Conservation (phyloP, 2,113 vertebrate genomes). For the Eleginops maclovinus region DNA sequence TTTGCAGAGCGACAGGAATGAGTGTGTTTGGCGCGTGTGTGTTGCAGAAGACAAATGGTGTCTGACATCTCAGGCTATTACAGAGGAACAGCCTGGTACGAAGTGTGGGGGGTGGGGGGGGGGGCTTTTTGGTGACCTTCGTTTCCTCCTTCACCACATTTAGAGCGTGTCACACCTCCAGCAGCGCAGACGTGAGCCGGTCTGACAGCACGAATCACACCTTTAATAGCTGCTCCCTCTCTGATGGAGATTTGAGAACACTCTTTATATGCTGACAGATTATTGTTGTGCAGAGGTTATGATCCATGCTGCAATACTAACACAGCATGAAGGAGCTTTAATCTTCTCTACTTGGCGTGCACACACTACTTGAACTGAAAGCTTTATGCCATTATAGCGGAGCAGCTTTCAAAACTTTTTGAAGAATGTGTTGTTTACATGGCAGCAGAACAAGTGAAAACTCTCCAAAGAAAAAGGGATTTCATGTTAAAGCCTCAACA, state of each 20-base stretch:
- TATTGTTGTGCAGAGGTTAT: too few relatives aligned
- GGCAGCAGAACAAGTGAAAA: not conserved
- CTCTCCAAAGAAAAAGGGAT: not conserved
- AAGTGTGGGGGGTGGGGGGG: not conserved
- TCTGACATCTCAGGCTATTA: conserved; percentile 66
- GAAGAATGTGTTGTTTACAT: not conserved
- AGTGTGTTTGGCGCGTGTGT: conserved; percentile 28
- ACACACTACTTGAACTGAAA: not conserved
- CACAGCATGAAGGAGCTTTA: not conserved
- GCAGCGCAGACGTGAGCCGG: not conserved
- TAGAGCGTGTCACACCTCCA: conserved; percentile 1
- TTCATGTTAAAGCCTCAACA: too few relatives aligned
- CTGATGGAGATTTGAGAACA: too few relatives aligned
- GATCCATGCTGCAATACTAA: too few relatives aligned
- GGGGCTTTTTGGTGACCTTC: conserved; percentile 23
- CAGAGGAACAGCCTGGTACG: conserved; percentile 77
- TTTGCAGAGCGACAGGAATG: conserved; percentile 59
- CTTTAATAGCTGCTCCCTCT: not conserved
- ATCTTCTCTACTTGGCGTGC: not conserved
- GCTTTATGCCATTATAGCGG: not conserved
- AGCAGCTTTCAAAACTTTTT: not conserved
- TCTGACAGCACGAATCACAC: not conserved
- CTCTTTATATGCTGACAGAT: too few relatives aligned
- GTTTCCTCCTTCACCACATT: conserved; percentile 31
- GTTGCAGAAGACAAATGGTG: conserved; percentile 55